Evolutionary conservation across 2,888 invertebrate species (phyloP).

Genomic region (Sarcophaga caerulescens): DNA sequence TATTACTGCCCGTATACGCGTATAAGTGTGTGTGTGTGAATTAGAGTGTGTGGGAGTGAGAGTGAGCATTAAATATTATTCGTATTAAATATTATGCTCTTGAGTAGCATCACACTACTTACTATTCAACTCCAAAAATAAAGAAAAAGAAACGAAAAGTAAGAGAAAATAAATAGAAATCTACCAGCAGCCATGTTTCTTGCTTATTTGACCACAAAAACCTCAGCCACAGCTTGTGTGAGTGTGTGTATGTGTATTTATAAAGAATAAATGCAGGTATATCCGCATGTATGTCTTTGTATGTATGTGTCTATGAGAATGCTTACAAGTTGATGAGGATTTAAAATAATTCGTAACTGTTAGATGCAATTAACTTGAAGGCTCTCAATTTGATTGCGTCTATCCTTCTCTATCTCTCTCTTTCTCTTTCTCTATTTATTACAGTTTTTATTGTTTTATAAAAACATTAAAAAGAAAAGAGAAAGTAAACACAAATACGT

Average conservation of each 20-base stretch:
- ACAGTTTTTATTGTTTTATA: no score
- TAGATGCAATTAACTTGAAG: constrained; percentile 57
- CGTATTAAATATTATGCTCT: neutral
- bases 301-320: constrained; percentile 16
- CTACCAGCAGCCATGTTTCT: constrained; percentile 9
- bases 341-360: constrained; percentile 41
- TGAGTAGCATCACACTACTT: no score
- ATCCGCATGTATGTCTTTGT: neutral
- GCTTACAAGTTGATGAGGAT: constrained; percentile 8
- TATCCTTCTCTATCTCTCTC: neutral
- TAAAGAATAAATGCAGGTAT: neutral
- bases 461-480: no score
- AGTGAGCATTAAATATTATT: no score
- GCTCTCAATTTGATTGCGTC: constrained; percentile 36
- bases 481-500: no score
- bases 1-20: no score
- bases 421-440: no score
- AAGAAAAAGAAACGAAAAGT: no score
- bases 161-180: neutral
- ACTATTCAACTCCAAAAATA: no score
- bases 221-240: neutral
- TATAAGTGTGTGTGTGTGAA: no score
- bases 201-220: constrained; percentile 50
- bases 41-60: no score
- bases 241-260: no score